phyloP scores from a whole-genome alignment of 2,797 vertebrate species.

The Dryobates pubescens region DNA sequence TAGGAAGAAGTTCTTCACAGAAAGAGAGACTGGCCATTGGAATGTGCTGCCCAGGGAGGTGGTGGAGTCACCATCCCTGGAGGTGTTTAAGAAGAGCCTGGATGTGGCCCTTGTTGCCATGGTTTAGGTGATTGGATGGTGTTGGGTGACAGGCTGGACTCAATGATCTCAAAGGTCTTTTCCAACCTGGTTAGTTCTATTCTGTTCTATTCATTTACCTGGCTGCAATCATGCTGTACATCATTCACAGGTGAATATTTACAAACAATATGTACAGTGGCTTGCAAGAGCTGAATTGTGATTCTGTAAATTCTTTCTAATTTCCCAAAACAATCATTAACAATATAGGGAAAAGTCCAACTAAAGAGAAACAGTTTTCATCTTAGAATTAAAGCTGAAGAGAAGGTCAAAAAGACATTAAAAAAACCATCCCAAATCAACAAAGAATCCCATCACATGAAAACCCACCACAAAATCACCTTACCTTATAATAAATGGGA shows the following conservation, averaged over 20 bases:
- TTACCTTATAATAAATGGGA: constrained; percentile 93
- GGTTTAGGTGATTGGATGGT: too few species aligned
- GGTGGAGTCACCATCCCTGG: too few species aligned
- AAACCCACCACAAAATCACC: not conserved
- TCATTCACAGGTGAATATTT: not conserved
- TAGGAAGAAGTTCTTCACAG: too few species aligned
- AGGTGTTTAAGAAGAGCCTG: too few species aligned
- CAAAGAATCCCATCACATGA: not conserved
- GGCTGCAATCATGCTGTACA: not conserved
- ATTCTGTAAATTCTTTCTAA: not conserved
- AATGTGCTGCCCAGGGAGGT: too few species aligned
- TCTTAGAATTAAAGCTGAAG: not conserved
- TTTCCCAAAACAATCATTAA: not conserved
- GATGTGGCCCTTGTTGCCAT: too few species aligned
- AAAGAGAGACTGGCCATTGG: too few species aligned
- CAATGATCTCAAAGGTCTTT: too few species aligned
- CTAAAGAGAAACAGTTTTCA: not conserved
- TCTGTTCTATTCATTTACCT: not conserved
- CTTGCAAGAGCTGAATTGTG: not conserved
- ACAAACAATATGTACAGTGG: not conserved
- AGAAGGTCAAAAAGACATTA: not conserved
- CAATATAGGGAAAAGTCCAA: not conserved
- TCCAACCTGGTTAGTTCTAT: too few species aligned
- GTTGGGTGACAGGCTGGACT: too few species aligned
- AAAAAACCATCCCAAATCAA: not conserved